phyloP scores from a whole-genome alignment of 2,797 vertebrate species.

The Melanotaenia parkinsoni region DNA sequence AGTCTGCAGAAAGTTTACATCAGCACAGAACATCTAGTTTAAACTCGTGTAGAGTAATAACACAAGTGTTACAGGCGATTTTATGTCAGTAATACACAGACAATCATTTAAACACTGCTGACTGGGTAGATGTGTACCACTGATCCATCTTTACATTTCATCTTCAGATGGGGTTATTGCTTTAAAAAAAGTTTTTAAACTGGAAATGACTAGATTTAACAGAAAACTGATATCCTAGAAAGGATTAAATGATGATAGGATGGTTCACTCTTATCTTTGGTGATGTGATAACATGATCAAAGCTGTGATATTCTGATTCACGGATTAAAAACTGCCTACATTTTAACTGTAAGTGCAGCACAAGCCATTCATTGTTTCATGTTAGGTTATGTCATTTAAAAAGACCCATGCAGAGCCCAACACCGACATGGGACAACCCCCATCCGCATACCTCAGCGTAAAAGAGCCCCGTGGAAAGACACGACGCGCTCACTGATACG shows the following conservation, averaged over 20 bases:
- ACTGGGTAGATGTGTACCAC: background rate
- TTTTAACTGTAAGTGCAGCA: background rate
- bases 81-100: background rate
- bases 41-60: background rate
- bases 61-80: rapidly evolving
- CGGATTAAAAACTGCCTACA: too few relatives aligned
- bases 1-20: conserved; percentile 24
- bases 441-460: conserved; percentile 75
- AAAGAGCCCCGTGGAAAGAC: conserved; percentile 64
- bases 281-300: background rate
- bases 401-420: conserved; percentile 22
- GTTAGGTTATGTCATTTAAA: conserved; percentile 13
- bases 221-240: too few relatives aligned
- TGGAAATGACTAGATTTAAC: background rate
- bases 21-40: background rate
- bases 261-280: background rate
- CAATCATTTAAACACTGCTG: background rate
- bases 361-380: conserved; percentile 26
- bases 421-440: conserved; percentile 63
- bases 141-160: background rate
- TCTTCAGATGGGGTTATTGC: background rate
- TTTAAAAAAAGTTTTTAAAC: background rate
- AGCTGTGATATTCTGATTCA: background rate
- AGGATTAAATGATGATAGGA: too few relatives aligned
- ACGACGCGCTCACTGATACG: conserved; percentile 83